A percentile compares a stretch with the other conserved stretches of the same genome.
Evolutionary conservation across 2,888 invertebrate genomes (phyloP).

Genomic region (Leuctra nigra): DNA sequence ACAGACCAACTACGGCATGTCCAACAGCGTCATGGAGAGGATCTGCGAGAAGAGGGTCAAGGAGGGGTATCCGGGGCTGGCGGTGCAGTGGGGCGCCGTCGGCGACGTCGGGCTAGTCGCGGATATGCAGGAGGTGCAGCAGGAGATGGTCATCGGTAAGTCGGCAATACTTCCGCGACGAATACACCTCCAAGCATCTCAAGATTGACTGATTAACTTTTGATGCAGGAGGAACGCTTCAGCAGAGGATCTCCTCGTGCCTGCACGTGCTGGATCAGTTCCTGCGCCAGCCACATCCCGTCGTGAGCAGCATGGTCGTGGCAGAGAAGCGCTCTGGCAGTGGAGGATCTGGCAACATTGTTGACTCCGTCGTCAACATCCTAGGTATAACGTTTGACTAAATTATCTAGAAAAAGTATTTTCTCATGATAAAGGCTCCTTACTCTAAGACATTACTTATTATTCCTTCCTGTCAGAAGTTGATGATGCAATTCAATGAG

Average conservation of each 20-base stretch:
- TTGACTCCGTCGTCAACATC: background rate
- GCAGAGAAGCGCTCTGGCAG: constrained; percentile 58
- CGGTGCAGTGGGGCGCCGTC: constrained; percentile 90
- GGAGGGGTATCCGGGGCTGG: constrained; percentile 68
- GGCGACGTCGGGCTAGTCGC: constrained; percentile 71
- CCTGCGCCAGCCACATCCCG: constrained; percentile 55
- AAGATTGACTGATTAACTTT: constrained; percentile 49
- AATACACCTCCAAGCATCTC: background rate
- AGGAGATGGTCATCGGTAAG: constrained; percentile 56
- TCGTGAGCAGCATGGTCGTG: constrained; percentile 79
- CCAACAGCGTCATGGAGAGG: constrained; percentile 86
- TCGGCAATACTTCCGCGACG: background rate
- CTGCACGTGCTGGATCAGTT: constrained; percentile 60
- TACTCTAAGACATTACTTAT: no score
- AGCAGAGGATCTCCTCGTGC: constrained; percentile 80
- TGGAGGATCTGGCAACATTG: background rate
- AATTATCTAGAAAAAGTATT: no score
- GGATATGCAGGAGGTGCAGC: constrained; percentile 54
- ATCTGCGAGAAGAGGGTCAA: constrained; percentile 67
- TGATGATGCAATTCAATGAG: background rate
- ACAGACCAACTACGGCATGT: constrained; percentile 86
- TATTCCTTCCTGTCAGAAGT: background rate
- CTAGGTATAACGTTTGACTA: no score
- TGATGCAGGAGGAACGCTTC: constrained; percentile 62
- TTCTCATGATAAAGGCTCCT: no score